Percentiles rank a stretch among this genome's conserved stretches.
Conservation (phyloP, 1,140 invertebrate genomes). For the Drosophila nannoptera region DNA sequence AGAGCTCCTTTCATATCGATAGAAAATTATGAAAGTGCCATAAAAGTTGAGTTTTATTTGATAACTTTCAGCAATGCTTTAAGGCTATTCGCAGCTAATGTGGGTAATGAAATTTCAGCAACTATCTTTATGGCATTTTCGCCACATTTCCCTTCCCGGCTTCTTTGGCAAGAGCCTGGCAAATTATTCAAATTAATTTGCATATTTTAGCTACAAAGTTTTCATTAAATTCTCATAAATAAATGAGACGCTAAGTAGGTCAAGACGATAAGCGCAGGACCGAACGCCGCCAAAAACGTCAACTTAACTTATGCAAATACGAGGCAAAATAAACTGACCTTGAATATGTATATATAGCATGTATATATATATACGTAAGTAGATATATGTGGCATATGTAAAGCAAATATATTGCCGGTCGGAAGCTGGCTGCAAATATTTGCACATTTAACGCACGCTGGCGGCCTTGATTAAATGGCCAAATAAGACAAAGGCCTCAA, state of each 20-base stretch:
- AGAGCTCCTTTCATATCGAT: constrained; percentile 13
- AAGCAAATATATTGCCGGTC: background rate
- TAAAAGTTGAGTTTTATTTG: background rate
- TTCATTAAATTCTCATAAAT: constrained; percentile 54
- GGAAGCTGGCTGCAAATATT: constrained; percentile 54
- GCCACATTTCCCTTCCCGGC: background rate
- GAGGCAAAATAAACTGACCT: constrained; percentile 32
- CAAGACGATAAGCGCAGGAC: constrained; percentile 34
- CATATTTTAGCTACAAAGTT: constrained; percentile 41
- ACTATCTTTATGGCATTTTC: background rate
- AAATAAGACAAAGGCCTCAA: constrained; percentile 42
- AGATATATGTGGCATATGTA: background rate
- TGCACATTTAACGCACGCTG: constrained; percentile 60
- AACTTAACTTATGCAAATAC: constrained; percentile 42
- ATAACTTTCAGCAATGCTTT: constrained; percentile 1
- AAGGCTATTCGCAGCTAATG: constrained; percentile 9
- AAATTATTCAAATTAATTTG: constrained; percentile 59
- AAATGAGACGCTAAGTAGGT: constrained; percentile 58
- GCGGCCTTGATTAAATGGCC: constrained; percentile 62
- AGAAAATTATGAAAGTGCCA: background rate
- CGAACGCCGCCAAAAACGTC: constrained; percentile 8
- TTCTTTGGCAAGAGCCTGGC: background rate
- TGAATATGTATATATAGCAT: constrained; percentile 31
- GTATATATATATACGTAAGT: constrained; percentile 1
- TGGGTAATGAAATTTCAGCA: constrained; percentile 1